A percentile compares a stretch with the other conserved stretches of the same genome.
phyloP scores from a whole-genome alignment of 2,888 invertebrate species.

The Acronicta leporina region DNA sequence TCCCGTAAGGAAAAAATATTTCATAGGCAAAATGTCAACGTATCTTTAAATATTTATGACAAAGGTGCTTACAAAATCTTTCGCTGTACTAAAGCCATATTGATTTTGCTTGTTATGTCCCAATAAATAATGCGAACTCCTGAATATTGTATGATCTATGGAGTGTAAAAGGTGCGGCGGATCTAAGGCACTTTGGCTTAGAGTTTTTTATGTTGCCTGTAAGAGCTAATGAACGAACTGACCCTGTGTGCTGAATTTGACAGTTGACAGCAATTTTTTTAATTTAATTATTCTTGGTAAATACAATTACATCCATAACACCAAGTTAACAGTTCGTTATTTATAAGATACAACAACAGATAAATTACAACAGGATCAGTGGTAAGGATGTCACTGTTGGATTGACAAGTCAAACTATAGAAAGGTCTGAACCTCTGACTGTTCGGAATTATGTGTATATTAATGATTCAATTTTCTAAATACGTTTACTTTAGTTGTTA shows the following conservation, averaged over 20 bases:
- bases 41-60: slow-evolving; percentile 83
- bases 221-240: slow-evolving; percentile 11
- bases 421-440: no score
- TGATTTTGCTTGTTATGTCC: slow-evolving; percentile 83
- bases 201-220: slow-evolving; percentile 6
- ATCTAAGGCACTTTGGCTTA: slow-evolving; percentile 43
- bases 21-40: slow-evolving; percentile 61
- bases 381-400: no score
- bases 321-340: no score
- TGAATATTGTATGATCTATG: slow-evolving; percentile 79
- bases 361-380: no score
- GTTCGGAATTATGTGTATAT: no score
- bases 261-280: no score
- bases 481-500: no score
- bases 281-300: no score
- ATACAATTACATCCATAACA: no score
- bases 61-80: slow-evolving; percentile 75
- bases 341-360: no score
- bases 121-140: slow-evolving; percentile 80
- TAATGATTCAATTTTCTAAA: no score
- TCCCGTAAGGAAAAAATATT: slow-evolving; percentile 38
- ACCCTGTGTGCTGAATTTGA: not conserved
- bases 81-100: slow-evolving; percentile 79
- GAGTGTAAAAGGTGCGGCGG: slow-evolving; percentile 48
- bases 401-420: no score